Base-by-base conservation (phyloP, 1,140 invertebrate genomes). In the Saccostrea echinata region DNA sequence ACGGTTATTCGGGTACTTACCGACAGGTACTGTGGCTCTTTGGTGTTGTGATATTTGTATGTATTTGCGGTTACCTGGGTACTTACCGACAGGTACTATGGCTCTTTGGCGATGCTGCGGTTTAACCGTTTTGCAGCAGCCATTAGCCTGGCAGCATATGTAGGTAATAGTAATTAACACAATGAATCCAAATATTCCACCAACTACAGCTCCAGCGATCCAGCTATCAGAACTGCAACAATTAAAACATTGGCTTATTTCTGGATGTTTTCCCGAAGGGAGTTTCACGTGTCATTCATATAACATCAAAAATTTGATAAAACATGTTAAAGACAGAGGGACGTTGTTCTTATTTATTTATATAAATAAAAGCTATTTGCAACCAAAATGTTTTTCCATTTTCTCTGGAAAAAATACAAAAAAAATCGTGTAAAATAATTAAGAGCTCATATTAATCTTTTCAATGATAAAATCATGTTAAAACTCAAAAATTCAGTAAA, bases 211-310 rank as follows among this genome's bases (percentile, higher is more conserved):
- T 33, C 68, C 68, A 18, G 68, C 68, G 33, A 76, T 33, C 68
- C 68, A 76, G 13, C 68, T 76, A 18, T 76, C 68, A 9, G 68
- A 76, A 16, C 68, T 76, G 18, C 4, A 61, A 27, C 57, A 52
- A 61, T 88, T 33, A 84, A 76, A 71, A 84, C 71, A 16, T 61
- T 64, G 52, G 57, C 43, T 87, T 16, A 35, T 33, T 61, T 43
- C 43, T 43, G 43, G 0, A 43, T 43, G 43, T 43, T 43, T 43
- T 43, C 43, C 43, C 43, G n/a, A n/a, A n/a, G n/a, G n/a, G n/a
- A n/a, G n/a, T n/a, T n/a, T n/a, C n/a, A n/a, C n/a, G n/a, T n/a
- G 53, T 1, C 53, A 55, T 55, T 55, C 53, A 55, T 13, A 55
- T 55, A 55, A 13, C 12, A 53, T 9, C 53, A 3, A 55, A 11